Percentiles rank a stretch among this genome's conserved stretches.
These are phyloP conservation scores for Coenonympha glycerion DNA, from an alignment of 2,888 invertebrate species.

Conservation along the genomic window DNA sequence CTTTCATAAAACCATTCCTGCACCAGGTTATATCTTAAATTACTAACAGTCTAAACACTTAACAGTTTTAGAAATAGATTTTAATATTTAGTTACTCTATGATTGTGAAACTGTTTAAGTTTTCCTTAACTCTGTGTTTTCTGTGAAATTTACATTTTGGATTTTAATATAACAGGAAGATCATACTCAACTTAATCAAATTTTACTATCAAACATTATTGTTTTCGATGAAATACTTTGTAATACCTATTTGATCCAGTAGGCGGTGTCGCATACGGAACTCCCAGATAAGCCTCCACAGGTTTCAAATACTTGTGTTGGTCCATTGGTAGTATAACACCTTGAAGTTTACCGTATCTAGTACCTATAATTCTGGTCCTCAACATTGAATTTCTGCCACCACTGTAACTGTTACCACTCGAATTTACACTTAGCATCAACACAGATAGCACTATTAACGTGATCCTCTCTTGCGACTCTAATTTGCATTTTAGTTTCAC, in stretches of 20 bases:
- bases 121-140: no score
- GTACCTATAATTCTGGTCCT: slow-evolving; percentile 89
- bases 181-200: no score
- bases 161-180: no score
- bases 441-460: slow-evolving; percentile 52
- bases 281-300: slow-evolving; percentile 87
- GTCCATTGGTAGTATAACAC: slow-evolving; percentile 86
- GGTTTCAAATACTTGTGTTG: slow-evolving; percentile 84
- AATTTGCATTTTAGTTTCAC: slow-evolving; percentile 34
- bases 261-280: slow-evolving; percentile 91
- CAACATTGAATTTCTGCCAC: slow-evolving; percentile 79
- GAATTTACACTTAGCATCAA: slow-evolving; percentile 52
- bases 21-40: no score
- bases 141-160: no score
- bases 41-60: no score
- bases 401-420: slow-evolving; percentile 57
- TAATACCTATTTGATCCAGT: slow-evolving; percentile 84
- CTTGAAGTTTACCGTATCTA: slow-evolving; percentile 89
- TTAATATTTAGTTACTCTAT: no score
- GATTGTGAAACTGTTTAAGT: no score
- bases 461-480: slow-evolving; percentile 40
- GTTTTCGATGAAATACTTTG: slow-evolving; percentile 5
- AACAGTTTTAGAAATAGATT: no score
- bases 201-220: no score
- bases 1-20: not conserved